Evolutionary conservation across 2,113 vertebrate species (phyloP).

Genomic region (Odobenus rosmarus): DNA sequence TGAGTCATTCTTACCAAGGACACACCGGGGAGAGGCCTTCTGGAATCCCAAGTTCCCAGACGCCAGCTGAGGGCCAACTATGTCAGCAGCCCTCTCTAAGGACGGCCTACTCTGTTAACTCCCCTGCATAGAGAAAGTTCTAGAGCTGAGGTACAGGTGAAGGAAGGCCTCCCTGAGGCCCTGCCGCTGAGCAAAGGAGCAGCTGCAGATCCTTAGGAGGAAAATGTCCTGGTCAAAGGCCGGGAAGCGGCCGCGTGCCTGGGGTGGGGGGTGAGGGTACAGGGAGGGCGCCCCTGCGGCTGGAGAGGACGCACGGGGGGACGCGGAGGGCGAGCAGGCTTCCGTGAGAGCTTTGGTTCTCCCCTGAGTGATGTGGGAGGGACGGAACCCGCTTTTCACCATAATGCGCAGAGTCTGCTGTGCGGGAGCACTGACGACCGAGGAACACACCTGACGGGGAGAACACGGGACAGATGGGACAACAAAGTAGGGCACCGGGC

Average conservation of each 20-base stretch:
- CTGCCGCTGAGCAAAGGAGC: neutral
- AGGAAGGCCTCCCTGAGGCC: neutral
- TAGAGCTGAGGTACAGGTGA: neutral
- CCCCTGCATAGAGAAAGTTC: neutral
- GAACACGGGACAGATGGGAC: neutral
- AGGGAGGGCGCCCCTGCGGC: rapidly evolving
- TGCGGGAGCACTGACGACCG: neutral
- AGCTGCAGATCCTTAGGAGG: neutral
- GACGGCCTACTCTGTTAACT: too few species aligned
- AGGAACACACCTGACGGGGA: neutral
- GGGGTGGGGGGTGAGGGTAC: neutral
- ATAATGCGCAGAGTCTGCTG: rapidly evolving
- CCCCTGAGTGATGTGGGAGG: neutral
- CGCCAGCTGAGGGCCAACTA: neutral
- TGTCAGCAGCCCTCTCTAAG: neutral
- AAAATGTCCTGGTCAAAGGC: neutral
- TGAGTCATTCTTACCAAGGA: neutral
- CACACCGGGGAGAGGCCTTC: too few species aligned
- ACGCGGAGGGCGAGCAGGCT: rapidly evolving
- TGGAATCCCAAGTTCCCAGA: neutral
- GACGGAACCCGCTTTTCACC: neutral
- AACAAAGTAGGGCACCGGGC: neutral
- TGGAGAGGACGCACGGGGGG: neutral
- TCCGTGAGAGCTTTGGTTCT: neutral
- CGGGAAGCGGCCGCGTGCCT: neutral